Evolutionary conservation across 2,797 vertebrate species (phyloP), one percentile per base, ranked within the genome.

Genomic region (Acanthis flammea): DNA sequence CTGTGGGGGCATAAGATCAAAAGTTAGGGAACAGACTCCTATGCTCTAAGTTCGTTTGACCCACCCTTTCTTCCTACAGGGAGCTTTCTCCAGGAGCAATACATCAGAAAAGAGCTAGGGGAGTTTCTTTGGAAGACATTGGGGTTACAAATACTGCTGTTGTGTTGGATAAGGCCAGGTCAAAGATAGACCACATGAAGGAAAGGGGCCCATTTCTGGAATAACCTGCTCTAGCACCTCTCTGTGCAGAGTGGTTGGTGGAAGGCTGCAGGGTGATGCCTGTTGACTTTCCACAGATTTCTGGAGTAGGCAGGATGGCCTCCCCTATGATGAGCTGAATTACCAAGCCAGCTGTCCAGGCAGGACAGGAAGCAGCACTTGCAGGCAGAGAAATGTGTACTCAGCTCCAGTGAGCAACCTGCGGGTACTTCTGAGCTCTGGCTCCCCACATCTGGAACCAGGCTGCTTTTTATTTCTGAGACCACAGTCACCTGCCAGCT

Each of bases 151-250:
- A 33, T 58, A 53, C 22, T 63, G 31, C 42, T 67, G 48, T 47
- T 27, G 22, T 45, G 35, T 39, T 86, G 51, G 41, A 53, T 60
- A 50, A 82, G 23, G n/a, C 44, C 61, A 76, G 41, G n/a, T 63
- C 41, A 80, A 23, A 92, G 30, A 63, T 1, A 39, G 51, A 47
- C 44, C 19, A 17, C 14, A 5, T 37, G 25, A 60, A 47, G 27
- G 18, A 89, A 44, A 0, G 0, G 37, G 30, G 31, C 33, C 12
- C 0, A 0, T 71, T 77, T 68, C 42, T 35, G 45, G 19, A 60
- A 7, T 39, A 57, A n/a, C 45, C 14, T 72, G 50, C 50, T 81
- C 4, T 19, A 60, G 41, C 31, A 44, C 14, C 28, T 58, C 17
- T 66, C 44, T 47, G 2, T 37, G 58, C 54, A 57, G n/a, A 45